phyloP scores from a whole-genome alignment of 1,140 invertebrate species.

The Cyclina sinensis region DNA sequence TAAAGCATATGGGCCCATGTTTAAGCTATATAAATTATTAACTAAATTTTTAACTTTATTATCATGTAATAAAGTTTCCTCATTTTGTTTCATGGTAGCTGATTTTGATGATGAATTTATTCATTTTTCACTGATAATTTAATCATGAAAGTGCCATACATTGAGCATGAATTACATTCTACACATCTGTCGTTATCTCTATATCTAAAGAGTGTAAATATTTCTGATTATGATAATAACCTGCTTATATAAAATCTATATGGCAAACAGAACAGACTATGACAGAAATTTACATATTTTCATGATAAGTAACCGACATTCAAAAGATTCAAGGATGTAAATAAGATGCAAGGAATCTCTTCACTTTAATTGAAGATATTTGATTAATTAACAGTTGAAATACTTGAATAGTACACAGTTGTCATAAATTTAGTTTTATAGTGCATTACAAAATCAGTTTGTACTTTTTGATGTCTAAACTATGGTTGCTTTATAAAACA shows the following conservation, averaged over 20 bases:
- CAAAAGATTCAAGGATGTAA: neutral
- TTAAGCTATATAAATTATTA: neutral
- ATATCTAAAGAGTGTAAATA: neutral
- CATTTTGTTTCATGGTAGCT: constrained; percentile 3
- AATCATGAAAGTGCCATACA: constrained; percentile 8
- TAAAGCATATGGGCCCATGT: neutral
- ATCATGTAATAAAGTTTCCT: neutral
- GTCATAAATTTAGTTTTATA: no score
- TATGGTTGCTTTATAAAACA: no score
- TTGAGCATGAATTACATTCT: neutral
- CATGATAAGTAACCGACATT: neutral
- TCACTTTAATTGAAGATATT: no score
- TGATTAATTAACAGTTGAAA: no score
- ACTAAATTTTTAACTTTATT: constrained; percentile 1
- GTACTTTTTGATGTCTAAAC: no score
- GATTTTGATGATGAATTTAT: neutral
- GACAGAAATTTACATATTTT: neutral
- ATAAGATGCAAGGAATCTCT: neutral
- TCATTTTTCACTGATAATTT: constrained; percentile 19
- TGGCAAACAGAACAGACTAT: neutral
- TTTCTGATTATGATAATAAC: neutral
- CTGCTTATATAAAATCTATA: neutral
- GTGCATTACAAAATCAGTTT: no score
- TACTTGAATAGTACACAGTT: no score
- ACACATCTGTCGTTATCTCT: constrained; percentile 1